These are phyloP conservation scores for Ormyrus pomaceus DNA, from an alignment of 2,888 invertebrate genomes.

Conservation along the genomic window DNA sequence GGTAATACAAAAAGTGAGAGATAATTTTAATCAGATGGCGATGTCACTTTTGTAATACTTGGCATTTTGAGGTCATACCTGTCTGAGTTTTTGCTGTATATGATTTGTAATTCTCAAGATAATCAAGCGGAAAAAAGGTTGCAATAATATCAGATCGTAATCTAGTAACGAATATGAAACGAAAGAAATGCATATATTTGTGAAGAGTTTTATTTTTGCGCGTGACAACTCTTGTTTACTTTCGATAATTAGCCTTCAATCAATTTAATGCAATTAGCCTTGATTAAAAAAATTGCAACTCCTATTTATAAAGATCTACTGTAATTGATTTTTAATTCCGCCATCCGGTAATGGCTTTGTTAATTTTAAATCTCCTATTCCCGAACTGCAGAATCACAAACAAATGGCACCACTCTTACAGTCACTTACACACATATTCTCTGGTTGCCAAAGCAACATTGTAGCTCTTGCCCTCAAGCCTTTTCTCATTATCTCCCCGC, in stretches of 20 bases:
- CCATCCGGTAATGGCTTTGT: too few species aligned
- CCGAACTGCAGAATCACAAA: too few species aligned
- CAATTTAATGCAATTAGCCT: too few species aligned
- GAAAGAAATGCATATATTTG: conserved; percentile 9
- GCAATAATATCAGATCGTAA: conserved; percentile 31
- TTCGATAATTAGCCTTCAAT: too few species aligned
- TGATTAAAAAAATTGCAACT: too few species aligned
- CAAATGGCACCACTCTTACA: too few species aligned
- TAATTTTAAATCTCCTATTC: too few species aligned
- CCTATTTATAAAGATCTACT: too few species aligned
- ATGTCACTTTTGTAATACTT: conserved; percentile 25
- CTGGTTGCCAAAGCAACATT: not conserved
- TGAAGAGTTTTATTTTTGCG: not conserved
- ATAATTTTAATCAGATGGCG: conserved; percentile 35
- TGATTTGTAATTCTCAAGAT: conserved; percentile 44
- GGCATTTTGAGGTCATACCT: conserved; percentile 39
- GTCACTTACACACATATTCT: not conserved
- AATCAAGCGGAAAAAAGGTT: conserved; percentile 27
- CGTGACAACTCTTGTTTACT: too few species aligned
- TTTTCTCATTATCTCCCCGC: conserved; percentile 27
- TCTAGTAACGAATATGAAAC: conserved; percentile 15
- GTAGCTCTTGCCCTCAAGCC: not conserved
- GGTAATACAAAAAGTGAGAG: conserved; percentile 1
- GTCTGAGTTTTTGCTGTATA: conserved; percentile 12
- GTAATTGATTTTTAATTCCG: too few species aligned